Percentiles rank a stretch among this genome's conserved stretches.
Conservation (phyloP, 1,140 invertebrate species). For the Luehdorfia chinensis region DNA sequence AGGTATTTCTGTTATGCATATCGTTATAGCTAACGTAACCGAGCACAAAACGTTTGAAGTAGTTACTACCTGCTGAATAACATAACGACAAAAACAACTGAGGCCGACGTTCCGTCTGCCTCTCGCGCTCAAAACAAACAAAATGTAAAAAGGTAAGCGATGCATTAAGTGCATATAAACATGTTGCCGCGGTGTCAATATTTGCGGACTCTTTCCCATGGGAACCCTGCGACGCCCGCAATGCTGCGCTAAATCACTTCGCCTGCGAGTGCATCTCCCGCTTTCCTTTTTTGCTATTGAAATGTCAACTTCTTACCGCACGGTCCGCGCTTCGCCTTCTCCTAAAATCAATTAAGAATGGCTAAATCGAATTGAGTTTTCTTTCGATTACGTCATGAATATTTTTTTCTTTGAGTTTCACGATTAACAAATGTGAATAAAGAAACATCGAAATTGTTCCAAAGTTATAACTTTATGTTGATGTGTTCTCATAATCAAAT, state of each 20-base stretch:
- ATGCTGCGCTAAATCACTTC: conserved; percentile 66
- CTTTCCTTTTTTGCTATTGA: conserved; percentile 67
- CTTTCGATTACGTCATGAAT: background rate
- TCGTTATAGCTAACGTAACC: conserved; percentile 14
- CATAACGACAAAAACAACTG: conserved; percentile 69
- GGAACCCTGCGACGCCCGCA: conserved; percentile 47
- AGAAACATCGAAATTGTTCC: too few relatives aligned
- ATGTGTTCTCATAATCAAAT: too few relatives aligned
- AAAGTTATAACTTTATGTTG: too few relatives aligned
- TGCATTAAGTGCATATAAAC: conserved; percentile 77
- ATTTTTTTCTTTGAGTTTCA: conserved; percentile 16
- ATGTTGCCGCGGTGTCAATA: conserved; percentile 74
- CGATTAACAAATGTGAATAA: conserved; percentile 10
- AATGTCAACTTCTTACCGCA: conserved; percentile 57
- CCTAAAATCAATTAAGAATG: conserved; percentile 56
- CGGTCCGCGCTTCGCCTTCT: conserved; percentile 22
- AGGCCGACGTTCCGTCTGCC: conserved; percentile 69
- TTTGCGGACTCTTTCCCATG: conserved; percentile 72
- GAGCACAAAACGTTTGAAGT: conserved; percentile 8
- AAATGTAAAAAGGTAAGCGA: conserved; percentile 72
- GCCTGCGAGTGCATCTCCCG: conserved; percentile 34
- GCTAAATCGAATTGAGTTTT: conserved; percentile 26
- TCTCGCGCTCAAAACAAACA: conserved; percentile 65
- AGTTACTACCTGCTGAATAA: conserved; percentile 64
- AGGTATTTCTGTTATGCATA: conserved; percentile 16